Conservation (phyloP, 2,113 vertebrate species). For the Apaloderma vittatum region DNA sequence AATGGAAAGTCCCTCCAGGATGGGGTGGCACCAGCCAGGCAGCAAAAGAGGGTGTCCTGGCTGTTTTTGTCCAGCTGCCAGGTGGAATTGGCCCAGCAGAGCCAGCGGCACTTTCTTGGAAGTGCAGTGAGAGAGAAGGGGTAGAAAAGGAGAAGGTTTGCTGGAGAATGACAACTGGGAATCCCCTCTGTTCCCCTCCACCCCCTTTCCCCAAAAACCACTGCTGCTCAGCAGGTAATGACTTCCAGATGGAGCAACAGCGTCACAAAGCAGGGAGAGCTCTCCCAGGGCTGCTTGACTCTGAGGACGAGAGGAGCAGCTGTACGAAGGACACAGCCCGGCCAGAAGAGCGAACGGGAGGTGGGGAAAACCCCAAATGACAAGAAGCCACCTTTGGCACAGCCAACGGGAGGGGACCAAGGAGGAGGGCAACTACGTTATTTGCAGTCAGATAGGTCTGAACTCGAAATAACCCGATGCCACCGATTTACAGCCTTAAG, state of each 20-base stretch:
- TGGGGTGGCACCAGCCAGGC: background rate
- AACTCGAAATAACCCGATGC: background rate
- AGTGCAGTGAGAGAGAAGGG: accelerated
- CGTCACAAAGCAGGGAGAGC: background rate
- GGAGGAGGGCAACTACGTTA: background rate
- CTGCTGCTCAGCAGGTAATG: constrained; percentile 3
- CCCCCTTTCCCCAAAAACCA: background rate
- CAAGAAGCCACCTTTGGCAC: background rate
- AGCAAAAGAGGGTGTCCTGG: background rate
- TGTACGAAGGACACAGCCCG: background rate
- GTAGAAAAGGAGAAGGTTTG: background rate
- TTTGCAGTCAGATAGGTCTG: background rate
- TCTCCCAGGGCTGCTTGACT: background rate
- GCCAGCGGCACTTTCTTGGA: background rate
- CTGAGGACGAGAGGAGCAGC: background rate
- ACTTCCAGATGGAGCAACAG: constrained; percentile 51
- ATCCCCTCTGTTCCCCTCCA: background rate
- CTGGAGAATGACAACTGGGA: background rate
- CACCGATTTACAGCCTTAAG: background rate
- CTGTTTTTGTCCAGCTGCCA: background rate
- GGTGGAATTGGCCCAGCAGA: background rate
- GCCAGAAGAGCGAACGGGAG: background rate
- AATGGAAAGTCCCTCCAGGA: background rate
- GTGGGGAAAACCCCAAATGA: background rate
- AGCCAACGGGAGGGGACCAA: background rate